Percentiles rank a stretch among this genome's conserved stretches.
phyloP scores from a whole-genome alignment of 2,888 invertebrate species.

The Aplocera efformata region DNA sequence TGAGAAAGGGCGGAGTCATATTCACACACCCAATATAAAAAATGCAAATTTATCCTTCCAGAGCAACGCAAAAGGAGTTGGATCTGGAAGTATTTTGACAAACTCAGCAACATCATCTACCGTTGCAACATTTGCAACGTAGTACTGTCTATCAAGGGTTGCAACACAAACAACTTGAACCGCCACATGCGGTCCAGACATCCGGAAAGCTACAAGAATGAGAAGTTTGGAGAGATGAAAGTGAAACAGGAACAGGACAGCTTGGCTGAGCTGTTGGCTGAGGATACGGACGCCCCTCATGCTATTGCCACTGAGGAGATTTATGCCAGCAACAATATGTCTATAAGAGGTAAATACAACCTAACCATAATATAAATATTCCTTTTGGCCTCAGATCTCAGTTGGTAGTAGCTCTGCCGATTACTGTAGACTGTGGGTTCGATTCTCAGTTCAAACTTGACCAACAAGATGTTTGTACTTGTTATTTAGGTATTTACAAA shows the following conservation, averaged over 20 bases:
- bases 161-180: slow-evolving; percentile 74
- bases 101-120: slow-evolving; percentile 62
- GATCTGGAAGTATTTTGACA: slow-evolving; percentile 75
- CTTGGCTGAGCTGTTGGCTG: slow-evolving; percentile 28
- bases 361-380: too few species aligned
- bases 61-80: slow-evolving; percentile 66
- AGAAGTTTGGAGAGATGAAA: slow-evolving; percentile 35
- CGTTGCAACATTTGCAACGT: slow-evolving; percentile 65
- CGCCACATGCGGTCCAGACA: slow-evolving; percentile 64
- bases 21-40: too few species aligned
- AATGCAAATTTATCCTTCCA: too few species aligned
- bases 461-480: too few species aligned
- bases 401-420: not conserved
- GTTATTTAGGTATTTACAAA: too few species aligned
- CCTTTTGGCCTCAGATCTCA: too few species aligned
- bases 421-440: not conserved
- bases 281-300: slow-evolving; percentile 35
- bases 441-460: too few species aligned
- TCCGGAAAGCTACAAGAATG: slow-evolving; percentile 50
- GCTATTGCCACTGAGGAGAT: slow-evolving; percentile 51
- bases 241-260: slow-evolving; percentile 26
- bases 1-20: too few species aligned
- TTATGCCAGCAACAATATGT: slow-evolving; percentile 38
- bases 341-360: too few species aligned
- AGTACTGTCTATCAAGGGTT: slow-evolving; percentile 69